Percentiles rank a stretch among this genome's conserved stretches.
Conservation (phyloP, 2,888 invertebrate species). For the Apamea epomidion region DNA sequence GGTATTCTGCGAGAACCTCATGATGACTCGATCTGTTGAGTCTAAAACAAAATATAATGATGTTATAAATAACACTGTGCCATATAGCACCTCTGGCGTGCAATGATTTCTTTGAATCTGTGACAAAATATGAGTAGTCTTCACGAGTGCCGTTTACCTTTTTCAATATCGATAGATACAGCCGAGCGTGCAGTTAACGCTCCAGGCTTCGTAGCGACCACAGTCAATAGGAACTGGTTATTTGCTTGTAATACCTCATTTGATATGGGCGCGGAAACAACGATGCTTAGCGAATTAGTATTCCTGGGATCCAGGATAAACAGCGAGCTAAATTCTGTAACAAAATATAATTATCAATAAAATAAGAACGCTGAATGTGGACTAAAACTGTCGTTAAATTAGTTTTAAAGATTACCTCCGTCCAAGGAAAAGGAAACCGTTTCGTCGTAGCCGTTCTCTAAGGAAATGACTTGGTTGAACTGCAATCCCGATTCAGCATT, state of each 20-base stretch:
- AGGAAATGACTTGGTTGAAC: conserved; percentile 71
- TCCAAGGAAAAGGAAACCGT: conserved; percentile 30
- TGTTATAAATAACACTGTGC: no score
- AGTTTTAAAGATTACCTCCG: conserved; percentile 23
- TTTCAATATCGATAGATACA: conserved; percentile 54
- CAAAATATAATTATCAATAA: conserved; percentile 6
- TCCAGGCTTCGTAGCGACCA: conserved; percentile 68
- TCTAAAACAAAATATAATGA: background rate
- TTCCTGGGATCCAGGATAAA: background rate
- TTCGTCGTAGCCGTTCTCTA: conserved; percentile 66
- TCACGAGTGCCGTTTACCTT: conserved; percentile 65
- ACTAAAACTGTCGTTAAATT: conserved; percentile 6
- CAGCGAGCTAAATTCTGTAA: conserved; percentile 63
- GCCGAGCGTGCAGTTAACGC: conserved; percentile 65
- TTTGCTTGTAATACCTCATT: conserved; percentile 65
- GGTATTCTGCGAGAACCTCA: conserved; percentile 77
- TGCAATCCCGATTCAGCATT: conserved; percentile 67
- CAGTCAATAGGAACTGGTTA: conserved; percentile 68
- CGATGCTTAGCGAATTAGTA: conserved; percentile 20
- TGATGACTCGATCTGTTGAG: conserved; percentile 50
- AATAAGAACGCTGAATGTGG: background rate
- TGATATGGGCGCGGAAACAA: background rate
- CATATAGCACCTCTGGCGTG: conserved; percentile 39
- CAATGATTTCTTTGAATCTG: no score
- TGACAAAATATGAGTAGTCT: no score